A percentile compares a stretch with the other conserved stretches of the same genome.
phyloP scores from a whole-genome alignment of 2,888 invertebrate genomes.

The Caenorhabditis panamensis region DNA sequence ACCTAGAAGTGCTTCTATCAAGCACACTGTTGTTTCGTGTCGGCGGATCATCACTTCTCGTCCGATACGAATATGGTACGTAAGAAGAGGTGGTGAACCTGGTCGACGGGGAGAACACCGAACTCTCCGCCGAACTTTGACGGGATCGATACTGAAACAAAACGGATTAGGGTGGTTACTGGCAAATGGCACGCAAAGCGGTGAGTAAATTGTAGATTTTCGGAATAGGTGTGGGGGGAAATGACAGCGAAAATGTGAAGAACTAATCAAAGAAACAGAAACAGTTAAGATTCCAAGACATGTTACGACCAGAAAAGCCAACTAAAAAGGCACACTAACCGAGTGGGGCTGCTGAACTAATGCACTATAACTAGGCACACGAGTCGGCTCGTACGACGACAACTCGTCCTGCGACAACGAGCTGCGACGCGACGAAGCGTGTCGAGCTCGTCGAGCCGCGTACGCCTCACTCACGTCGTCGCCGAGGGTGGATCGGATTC shows the following conservation, averaged over 20 bases:
- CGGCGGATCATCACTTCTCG: slow-evolving; percentile 32
- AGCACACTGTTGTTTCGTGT: slow-evolving; percentile 28
- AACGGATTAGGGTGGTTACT: neutral
- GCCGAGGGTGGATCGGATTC: slow-evolving; percentile 71
- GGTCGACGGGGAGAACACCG: slow-evolving; percentile 49
- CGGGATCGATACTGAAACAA: slow-evolving; percentile 56
- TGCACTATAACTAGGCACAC: slow-evolving; percentile 58
- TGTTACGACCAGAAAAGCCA: slow-evolving; percentile 16
- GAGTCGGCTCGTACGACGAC: slow-evolving; percentile 38
- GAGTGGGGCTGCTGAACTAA: slow-evolving; percentile 40
- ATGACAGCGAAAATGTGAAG: neutral
- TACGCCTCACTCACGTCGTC: slow-evolving; percentile 71
- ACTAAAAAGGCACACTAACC: slow-evolving; percentile 59
- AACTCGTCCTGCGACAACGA: slow-evolving; percentile 55
- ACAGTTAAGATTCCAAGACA: slow-evolving; percentile 14
- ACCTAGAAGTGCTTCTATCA: slow-evolving; percentile 49
- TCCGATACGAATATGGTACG: slow-evolving; percentile 48
- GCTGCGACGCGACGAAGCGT: slow-evolving; percentile 58
- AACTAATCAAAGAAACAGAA: neutral
- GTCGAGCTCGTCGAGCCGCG: slow-evolving; percentile 55
- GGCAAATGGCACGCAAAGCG: neutral
- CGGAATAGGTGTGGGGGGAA: neutral
- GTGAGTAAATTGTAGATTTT: no score
- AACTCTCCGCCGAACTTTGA: slow-evolving; percentile 57
- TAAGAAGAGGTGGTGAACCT: slow-evolving; percentile 55